Evolutionary conservation across 2,888 invertebrate genomes (phyloP).

Genomic region (Perithous albicinctus): DNA sequence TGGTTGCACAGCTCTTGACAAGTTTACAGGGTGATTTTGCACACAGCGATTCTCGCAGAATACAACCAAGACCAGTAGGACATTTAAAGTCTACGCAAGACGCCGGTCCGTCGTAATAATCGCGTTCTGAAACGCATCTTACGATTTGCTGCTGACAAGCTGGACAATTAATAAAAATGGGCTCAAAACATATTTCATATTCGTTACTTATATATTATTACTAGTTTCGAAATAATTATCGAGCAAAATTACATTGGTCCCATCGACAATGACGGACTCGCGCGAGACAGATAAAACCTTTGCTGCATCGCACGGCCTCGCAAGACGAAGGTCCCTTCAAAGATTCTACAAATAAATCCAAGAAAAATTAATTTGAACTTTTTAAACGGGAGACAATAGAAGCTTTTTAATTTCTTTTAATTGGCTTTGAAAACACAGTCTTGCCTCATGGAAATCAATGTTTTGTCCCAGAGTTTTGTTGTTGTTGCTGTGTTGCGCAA

Average conservation of each 20-base stretch:
- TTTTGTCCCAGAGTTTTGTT: too few species aligned
- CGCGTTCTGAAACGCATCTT: constrained; percentile 75
- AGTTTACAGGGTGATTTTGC: constrained; percentile 78
- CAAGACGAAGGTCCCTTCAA: constrained; percentile 77
- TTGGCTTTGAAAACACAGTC: too few species aligned
- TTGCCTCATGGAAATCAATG: too few species aligned
- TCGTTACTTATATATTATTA: background rate
- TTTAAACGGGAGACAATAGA: too few species aligned
- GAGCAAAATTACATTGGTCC: constrained; percentile 73
- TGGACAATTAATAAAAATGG: constrained; percentile 43
- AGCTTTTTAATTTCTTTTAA: too few species aligned
- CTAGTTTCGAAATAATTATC: background rate
- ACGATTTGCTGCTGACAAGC: constrained; percentile 76
- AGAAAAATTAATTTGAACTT: constrained; percentile 10
- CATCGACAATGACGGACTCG: constrained; percentile 75
- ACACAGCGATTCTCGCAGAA: constrained; percentile 77
- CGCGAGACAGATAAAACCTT: constrained; percentile 74
- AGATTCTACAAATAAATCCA: constrained; percentile 72
- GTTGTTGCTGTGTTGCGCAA: too few species aligned
- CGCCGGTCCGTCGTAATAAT: constrained; percentile 75
- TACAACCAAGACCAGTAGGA: constrained; percentile 75
- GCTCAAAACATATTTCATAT: background rate
- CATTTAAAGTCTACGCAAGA: constrained; percentile 77
- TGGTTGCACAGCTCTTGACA: constrained; percentile 74
- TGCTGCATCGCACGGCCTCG: constrained; percentile 75